Conservation (phyloP, 2,888 invertebrate species). For the Sinodicranocentrus sp. region DNA sequence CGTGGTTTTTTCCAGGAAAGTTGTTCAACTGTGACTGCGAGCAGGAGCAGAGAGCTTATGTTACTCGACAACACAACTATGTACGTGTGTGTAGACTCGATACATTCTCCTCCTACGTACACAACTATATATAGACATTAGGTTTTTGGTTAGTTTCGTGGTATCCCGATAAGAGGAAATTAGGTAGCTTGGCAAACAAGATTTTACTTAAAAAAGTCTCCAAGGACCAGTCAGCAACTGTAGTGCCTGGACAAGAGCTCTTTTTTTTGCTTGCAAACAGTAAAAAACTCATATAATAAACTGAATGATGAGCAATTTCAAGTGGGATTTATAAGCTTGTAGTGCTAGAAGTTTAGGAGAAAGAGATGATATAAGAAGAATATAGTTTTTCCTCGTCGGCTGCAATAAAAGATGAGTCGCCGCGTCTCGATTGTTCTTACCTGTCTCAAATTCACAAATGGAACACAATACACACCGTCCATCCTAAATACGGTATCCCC, state of each 20-base stretch:
- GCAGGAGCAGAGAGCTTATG: not conserved
- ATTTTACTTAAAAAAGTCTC: constrained; percentile 44
- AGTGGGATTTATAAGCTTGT: constrained; percentile 40
- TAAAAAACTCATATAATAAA: constrained; percentile 48
- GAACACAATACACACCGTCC: too few relatives aligned
- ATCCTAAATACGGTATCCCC: too few relatives aligned
- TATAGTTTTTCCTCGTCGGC: too few relatives aligned
- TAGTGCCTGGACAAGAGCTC: not conserved
- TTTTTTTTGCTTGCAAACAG: constrained; percentile 12
- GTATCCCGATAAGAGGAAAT: constrained; percentile 23
- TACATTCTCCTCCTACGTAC: too few relatives aligned
- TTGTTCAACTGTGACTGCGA: not conserved
- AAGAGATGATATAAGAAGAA: too few relatives aligned
- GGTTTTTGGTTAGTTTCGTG: not conserved
- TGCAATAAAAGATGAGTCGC: constrained; percentile 1
- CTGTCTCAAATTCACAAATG: not conserved
- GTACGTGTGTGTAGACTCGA: too few relatives aligned
- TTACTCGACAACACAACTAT: not conserved
- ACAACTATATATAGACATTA: too few relatives aligned
- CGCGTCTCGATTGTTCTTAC: not conserved
- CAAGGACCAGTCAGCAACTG: constrained; percentile 37
- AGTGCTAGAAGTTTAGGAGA: not conserved
- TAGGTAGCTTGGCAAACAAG: constrained; percentile 53
- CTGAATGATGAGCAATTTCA: constrained; percentile 49
- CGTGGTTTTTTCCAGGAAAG: constrained; percentile 34